Percentiles rank a stretch among this genome's conserved stretches.
These are phyloP conservation scores for Pseudorhiza aurosa DNA, from an alignment of 30 jellyfish, hydroid and myxozoan genomes.

Conservation along the genomic window DNA sequence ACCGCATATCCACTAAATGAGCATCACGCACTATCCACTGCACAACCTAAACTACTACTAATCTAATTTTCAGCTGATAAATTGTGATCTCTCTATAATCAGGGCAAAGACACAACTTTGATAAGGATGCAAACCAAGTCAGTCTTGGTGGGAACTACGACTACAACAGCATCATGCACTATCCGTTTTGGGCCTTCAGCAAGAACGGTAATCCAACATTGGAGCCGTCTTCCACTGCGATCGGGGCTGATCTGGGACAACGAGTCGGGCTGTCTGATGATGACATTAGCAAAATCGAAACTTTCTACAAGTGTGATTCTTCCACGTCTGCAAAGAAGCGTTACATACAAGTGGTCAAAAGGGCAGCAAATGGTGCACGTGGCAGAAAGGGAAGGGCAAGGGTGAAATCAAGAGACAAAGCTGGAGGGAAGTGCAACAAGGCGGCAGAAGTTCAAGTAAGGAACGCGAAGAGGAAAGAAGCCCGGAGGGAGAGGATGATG, in stretches of 20 bases:
- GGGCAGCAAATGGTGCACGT: not conserved
- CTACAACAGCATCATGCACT: slow-evolving; percentile 43
- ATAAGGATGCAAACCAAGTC: not conserved
- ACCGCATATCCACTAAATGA: too few relatives aligned
- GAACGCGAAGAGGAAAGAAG: not conserved
- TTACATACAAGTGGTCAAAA: not conserved
- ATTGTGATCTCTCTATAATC: not conserved
- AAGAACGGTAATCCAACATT: not conserved
- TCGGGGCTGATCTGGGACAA: slow-evolving; percentile 16
- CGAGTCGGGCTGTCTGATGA: slow-evolving; percentile 2
- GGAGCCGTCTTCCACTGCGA: not conserved
- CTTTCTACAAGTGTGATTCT: not conserved
- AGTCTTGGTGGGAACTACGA: slow-evolving; percentile 17
- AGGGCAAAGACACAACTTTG: not conserved
- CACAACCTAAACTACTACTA: not conserved
- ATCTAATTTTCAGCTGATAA: not conserved
- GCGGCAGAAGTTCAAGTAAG: not conserved
- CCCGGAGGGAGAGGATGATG: slow-evolving; percentile 6
- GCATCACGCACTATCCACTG: not conserved
- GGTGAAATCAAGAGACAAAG: not conserved
- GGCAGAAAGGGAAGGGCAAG: not conserved
- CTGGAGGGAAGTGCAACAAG: slow-evolving; percentile 7
- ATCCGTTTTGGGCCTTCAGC: slow-evolving; percentile 5
- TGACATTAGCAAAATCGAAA: not conserved
- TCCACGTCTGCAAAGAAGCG: not conserved